Conservation (phyloP, 2,797 vertebrate genomes). For the Chelonia mydas region DNA sequence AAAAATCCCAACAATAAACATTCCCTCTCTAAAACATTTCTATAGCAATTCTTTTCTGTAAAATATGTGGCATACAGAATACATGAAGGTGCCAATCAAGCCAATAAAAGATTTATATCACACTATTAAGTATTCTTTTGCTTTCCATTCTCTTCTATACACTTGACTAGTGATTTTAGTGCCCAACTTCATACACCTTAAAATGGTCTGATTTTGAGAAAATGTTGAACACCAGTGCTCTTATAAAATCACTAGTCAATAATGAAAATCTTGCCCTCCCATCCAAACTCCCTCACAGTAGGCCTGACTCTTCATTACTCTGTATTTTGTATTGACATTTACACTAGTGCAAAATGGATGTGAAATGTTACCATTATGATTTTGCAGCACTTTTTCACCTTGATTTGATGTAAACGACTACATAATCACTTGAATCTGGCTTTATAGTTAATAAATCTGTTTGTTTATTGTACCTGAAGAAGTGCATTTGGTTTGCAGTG, state of each 20-base stretch:
- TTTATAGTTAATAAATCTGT: no score
- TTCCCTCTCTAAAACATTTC: not conserved
- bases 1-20: not conserved
- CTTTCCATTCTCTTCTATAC: not conserved
- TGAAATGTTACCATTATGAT: accelerated
- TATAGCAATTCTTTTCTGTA: not conserved
- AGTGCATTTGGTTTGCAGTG: no score
- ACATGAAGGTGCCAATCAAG: not conserved
- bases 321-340: not conserved
- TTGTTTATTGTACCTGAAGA: no score
- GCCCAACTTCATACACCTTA: not conserved
- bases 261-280: not conserved
- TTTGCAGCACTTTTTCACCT: not conserved
- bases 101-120: not conserved
- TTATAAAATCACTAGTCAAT: not conserved
- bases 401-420: accelerated
- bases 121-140: accelerated
- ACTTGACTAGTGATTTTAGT: not conserved
- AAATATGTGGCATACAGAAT: not conserved
- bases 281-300: not conserved
- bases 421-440: no score
- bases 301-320: not conserved
- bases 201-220: accelerated
- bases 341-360: accelerated
- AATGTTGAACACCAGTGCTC: not conserved